Conservation (phyloP, 2,113 vertebrate genomes). For the Coryphaenoides rupestris region DNA sequence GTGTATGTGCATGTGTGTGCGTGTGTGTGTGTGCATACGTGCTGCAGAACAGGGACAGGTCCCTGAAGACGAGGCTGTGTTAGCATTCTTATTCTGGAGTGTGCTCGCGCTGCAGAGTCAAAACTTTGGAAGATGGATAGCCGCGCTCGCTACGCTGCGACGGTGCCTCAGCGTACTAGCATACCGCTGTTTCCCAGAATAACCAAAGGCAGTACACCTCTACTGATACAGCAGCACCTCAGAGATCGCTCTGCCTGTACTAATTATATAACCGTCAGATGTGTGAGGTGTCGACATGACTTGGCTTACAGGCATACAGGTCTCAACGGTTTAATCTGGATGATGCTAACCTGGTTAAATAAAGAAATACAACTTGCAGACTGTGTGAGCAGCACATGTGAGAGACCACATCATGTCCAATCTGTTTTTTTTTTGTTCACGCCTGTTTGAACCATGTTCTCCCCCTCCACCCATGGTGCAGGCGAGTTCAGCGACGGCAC, state of each 20-base stretch:
- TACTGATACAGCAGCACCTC: no score
- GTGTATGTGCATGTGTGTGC: constrained; percentile 12
- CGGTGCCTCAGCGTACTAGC: not conserved
- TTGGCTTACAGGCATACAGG: no score
- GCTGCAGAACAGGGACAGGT: constrained; percentile 50
- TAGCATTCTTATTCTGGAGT: constrained; percentile 36
- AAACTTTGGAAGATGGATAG: constrained; percentile 13
- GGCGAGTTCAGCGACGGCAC: constrained; percentile 98
- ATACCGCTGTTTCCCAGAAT: no score
- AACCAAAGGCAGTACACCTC: no score
- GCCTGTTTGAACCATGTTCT: not conserved
- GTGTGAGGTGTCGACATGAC: not conserved
- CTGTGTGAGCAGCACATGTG: no score
- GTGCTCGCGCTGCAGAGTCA: constrained; percentile 32
- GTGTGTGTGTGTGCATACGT: constrained; percentile 7
- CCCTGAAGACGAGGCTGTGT: constrained; percentile 37
- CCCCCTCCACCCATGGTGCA: constrained; percentile 40
- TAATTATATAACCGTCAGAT: not conserved
- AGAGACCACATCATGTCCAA: not conserved
- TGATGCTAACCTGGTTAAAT: no score
- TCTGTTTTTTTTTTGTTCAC: not conserved
- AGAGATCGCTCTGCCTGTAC: no score
- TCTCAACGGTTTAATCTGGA: no score
- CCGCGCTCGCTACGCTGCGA: constrained; percentile 5
- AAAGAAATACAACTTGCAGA: no score